phyloP scores from a whole-genome alignment of 1,140 invertebrate genomes.

The Monomorium pharaonis region DNA sequence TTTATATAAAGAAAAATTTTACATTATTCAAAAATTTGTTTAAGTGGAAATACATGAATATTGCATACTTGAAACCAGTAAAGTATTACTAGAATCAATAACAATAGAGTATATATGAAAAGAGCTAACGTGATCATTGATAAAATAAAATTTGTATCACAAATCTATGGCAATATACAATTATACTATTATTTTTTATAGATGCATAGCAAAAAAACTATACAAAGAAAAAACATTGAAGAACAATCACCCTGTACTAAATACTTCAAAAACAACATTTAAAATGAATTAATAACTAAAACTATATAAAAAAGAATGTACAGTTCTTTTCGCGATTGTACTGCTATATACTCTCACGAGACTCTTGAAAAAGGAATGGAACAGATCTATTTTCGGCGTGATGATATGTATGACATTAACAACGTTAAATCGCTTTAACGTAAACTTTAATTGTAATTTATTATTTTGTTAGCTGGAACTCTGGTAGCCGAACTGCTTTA shows the following conservation, averaged over 20 bases:
- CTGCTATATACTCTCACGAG: neutral
- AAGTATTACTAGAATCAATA: slow-evolving; percentile 76
- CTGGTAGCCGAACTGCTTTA: slow-evolving; percentile 66
- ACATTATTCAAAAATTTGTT: slow-evolving; percentile 77
- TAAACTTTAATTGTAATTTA: neutral
- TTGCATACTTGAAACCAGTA: slow-evolving; percentile 81
- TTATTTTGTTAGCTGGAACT: neutral
- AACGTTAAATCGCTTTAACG: neutral
- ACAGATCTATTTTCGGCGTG: neutral
- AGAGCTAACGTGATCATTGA: slow-evolving; percentile 79
- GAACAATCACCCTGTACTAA: neutral
- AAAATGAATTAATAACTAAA: neutral
- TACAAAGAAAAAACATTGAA: neutral
- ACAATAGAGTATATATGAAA: slow-evolving; percentile 74
- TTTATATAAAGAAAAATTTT: slow-evolving; percentile 8
- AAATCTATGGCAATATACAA: neutral
- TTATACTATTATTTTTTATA: neutral
- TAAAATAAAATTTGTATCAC: slow-evolving; percentile 10
- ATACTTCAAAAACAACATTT: neutral
- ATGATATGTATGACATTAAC: neutral
- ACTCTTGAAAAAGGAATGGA: neutral
- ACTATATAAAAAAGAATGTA: neutral
- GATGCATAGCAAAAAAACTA: neutral
- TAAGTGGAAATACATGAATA: slow-evolving; percentile 71
- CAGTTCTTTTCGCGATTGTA: neutral